These are phyloP conservation scores for Malachius bipustulatus DNA, from an alignment of 2,888 invertebrate species.

Conservation along the genomic window DNA sequence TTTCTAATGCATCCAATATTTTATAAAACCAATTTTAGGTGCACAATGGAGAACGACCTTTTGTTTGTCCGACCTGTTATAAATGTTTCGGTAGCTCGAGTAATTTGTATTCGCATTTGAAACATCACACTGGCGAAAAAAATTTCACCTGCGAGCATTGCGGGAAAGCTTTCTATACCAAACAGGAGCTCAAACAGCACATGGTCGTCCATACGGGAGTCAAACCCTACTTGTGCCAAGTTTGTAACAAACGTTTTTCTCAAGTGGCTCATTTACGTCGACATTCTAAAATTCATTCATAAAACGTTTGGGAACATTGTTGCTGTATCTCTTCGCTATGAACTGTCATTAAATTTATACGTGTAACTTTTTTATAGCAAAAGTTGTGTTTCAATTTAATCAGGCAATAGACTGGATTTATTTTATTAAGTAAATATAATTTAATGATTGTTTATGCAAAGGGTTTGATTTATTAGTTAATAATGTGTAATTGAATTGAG, in stretches of 20 bases:
- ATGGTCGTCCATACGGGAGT: slow-evolving; percentile 27
- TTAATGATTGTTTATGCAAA: too few species aligned
- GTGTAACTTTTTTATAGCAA: too few species aligned
- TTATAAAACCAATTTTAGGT: slow-evolving; percentile 22
- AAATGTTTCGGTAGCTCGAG: slow-evolving; percentile 28
- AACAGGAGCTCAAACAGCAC: slow-evolving; percentile 28
- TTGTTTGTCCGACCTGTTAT: slow-evolving; percentile 26
- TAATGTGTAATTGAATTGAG: too few species aligned
- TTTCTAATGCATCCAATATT: not conserved
- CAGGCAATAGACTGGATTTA: too few species aligned
- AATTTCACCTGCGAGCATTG: slow-evolving; percentile 28
- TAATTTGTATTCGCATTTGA: slow-evolving; percentile 27
- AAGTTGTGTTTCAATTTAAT: too few species aligned
- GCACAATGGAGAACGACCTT: slow-evolving; percentile 29
- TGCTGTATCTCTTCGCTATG: too few species aligned
- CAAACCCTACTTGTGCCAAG: slow-evolving; percentile 26
- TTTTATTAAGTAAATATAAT: too few species aligned
- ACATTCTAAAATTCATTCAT: slow-evolving; percentile 25
- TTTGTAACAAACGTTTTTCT: slow-evolving; percentile 26
- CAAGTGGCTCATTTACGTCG: slow-evolving; percentile 27
- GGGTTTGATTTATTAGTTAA: too few species aligned
- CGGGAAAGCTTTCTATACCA: slow-evolving; percentile 28
- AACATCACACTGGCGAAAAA: slow-evolving; percentile 28
- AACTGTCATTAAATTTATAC: too few species aligned
- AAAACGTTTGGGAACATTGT: slow-evolving; percentile 5